These are phyloP conservation scores for Pipa parva DNA, from an alignment of 2,113 vertebrate species.

Conservation along the genomic window DNA sequence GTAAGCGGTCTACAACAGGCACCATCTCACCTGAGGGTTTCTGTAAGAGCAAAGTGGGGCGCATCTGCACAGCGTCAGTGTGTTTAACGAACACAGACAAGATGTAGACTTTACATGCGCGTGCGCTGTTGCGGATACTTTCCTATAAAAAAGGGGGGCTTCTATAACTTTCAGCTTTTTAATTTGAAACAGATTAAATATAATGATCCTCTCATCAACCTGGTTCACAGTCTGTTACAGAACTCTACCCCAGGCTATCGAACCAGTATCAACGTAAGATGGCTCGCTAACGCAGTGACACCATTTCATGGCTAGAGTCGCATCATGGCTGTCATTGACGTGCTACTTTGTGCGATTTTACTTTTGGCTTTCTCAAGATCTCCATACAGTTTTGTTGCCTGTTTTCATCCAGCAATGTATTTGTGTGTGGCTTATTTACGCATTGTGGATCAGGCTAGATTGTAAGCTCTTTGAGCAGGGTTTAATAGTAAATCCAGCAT, in stretches of 20 bases:
- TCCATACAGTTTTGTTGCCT: slow-evolving; percentile 15
- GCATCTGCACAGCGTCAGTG: no score
- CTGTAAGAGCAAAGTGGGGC: no score
- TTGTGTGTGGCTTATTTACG: not conserved
- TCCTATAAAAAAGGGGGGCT: no score
- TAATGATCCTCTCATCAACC: slow-evolving; percentile 87
- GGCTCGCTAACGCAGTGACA: slow-evolving; percentile 58
- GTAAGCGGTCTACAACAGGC: no score
- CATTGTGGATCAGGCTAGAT: slow-evolving; percentile 46
- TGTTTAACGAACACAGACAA: no score
- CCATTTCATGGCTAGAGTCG: slow-evolving; percentile 68
- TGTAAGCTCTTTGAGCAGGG: slow-evolving; percentile 18
- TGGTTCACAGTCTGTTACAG: slow-evolving; percentile 82
- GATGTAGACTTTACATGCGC: no score
- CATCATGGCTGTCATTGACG: not conserved
- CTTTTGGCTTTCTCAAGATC: slow-evolving; percentile 22
- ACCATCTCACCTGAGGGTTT: no score
- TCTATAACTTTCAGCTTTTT: slow-evolving; percentile 63
- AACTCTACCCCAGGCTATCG: slow-evolving; percentile 76
- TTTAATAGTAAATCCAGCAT: not conserved
- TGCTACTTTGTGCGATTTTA: slow-evolving; percentile 54
- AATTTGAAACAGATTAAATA: slow-evolving; percentile 91
- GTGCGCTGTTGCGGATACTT: no score
- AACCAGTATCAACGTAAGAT: slow-evolving; percentile 83
- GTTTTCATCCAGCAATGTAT: slow-evolving; percentile 14